Evolutionary conservation across 2,797 vertebrate genomes (phyloP).

Genomic region (Botia almorhae): DNA sequence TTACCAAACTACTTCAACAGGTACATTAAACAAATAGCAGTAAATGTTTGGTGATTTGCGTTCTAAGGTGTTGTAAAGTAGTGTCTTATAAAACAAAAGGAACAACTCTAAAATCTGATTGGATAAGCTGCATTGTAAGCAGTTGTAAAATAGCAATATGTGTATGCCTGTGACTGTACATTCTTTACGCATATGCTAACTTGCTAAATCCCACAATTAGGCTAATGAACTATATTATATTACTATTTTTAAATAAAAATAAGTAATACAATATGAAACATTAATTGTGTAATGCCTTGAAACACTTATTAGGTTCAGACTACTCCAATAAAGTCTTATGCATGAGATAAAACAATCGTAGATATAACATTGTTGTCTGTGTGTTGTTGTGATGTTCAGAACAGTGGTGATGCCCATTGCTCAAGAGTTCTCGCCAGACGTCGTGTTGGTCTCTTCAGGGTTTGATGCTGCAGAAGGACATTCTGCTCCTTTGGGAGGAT

Average conservation of each 20-base stretch:
- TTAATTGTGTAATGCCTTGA: too few species aligned
- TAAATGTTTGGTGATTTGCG: background rate
- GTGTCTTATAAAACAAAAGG: too few species aligned
- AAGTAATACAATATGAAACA: too few species aligned
- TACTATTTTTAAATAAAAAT: too few species aligned
- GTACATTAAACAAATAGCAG: background rate
- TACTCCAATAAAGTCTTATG: background rate
- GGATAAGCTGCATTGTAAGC: background rate
- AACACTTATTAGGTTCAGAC: background rate
- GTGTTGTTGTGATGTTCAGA: slow-evolving; percentile 70
- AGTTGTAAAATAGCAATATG: background rate
- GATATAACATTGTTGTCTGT: background rate
- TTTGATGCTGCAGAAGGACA: slow-evolving; percentile 95
- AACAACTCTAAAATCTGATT: background rate
- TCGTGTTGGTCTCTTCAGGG: slow-evolving; percentile 93
- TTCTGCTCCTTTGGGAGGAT: slow-evolving; percentile 89
- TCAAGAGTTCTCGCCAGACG: slow-evolving; percentile 89
- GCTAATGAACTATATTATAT: too few species aligned
- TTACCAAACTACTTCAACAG: background rate
- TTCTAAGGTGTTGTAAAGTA: background rate
- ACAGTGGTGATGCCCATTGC: slow-evolving; percentile 95
- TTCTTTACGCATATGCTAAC: too few species aligned
- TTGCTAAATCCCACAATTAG: background rate
- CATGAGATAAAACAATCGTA: background rate
- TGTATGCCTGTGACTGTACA: background rate